Evolutionary conservation across 2,113 vertebrate genomes (phyloP), one percentile per base, ranked within the genome.

Genomic region (Antidorcas marsupialis): DNA sequence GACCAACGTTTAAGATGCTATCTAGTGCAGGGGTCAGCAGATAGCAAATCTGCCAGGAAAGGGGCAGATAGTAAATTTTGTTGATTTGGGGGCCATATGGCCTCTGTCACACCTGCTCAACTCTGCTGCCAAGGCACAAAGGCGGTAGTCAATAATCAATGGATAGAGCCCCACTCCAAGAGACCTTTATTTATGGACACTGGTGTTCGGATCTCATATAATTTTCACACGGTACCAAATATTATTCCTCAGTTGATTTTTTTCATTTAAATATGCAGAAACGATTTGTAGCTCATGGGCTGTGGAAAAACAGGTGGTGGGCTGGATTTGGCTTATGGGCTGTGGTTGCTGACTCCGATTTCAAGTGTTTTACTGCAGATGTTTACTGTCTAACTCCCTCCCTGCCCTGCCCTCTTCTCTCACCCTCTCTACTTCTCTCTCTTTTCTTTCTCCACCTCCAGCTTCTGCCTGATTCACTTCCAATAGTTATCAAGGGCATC

Each of bases 111-210:
- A 95, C 55, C 27, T 91, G 84, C 36, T 89, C 62, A 64, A 15
- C 27, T 60, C 43, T 33, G 90, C 64, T 2, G 0, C 30, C 2
- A 30, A 19, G 53, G n/a, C 0, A 0, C 0, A 19, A 62, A 39
- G 15, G 19, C 3, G n/a, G n/a, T 0, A 10, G 62, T 60, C 11
- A 7, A n/a, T 17, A 47, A 76, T 15, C 81, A 36, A 15, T 14
- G 59, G 17, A 62, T 0, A 8, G 21, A 83, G 25, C 17, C 83
- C 4, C 28, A 53, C 23, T 47, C 74, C 52, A 95, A 43, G 53
- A 94, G 93, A 95, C 81, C 60, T 91, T 94, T 45, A 53, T 76
- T 67, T 89, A 87, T 53, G 71, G 39, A 67, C 7, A 10, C 64
- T 90, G 78, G 53, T 12, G 87, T 57, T 92, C 43, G 39, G 95